Conservation (phyloP, 2,113 vertebrate genomes). For the Peromyscus polionotus region DNA sequence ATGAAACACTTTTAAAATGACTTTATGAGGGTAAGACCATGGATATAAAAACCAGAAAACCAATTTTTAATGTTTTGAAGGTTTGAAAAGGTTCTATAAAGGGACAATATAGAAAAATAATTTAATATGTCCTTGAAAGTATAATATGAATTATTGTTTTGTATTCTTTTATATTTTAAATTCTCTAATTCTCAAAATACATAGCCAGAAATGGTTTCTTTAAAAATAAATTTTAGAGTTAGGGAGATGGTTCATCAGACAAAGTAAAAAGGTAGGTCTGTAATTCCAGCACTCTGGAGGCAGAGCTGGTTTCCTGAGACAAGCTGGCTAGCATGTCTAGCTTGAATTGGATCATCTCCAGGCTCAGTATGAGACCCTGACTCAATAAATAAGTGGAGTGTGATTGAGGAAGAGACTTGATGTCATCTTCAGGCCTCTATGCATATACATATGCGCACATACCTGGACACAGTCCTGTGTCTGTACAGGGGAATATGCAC, state of each 20-base stretch:
- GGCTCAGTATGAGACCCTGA: not conserved
- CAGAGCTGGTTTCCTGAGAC: not conserved
- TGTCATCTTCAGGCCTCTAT: not conserved
- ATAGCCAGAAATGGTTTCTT: not conserved
- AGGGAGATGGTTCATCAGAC: not conserved
- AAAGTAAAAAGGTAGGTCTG: not conserved
- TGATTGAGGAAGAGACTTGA: not conserved
- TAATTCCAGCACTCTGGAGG: not conserved
- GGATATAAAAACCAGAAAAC: not conserved
- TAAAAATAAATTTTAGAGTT: not conserved
- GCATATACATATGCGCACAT: not conserved
- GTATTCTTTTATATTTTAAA: not conserved
- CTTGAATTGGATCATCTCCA: not conserved
- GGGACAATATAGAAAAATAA: not conserved
- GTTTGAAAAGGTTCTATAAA: not conserved
- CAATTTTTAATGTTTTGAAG: not conserved
- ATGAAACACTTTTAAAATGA: not conserved
- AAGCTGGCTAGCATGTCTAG: not conserved
- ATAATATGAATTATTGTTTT: conserved; percentile 6
- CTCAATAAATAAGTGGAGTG: not conserved
- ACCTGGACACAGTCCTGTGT: not conserved
- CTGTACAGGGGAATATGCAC: not conserved
- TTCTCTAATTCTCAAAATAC: not conserved
- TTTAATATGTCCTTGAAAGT: conserved; percentile 5
- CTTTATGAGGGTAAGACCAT: not conserved